Conservation (phyloP, 2,797 vertebrate genomes). For the Rhodeus uyekii region DNA sequence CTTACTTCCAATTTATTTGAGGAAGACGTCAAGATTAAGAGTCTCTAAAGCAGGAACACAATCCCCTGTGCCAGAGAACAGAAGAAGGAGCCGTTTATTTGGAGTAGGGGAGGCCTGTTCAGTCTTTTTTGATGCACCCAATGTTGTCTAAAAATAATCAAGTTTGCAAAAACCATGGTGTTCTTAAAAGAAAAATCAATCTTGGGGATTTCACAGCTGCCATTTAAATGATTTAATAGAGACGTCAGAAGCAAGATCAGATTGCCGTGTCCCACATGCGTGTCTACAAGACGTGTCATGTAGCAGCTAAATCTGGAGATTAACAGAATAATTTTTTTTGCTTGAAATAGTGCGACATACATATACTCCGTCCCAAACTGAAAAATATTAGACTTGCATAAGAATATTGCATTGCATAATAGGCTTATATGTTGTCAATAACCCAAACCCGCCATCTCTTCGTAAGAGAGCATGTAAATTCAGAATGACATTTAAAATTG, state of each 20-base stretch:
- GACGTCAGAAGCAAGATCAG: slow-evolving; percentile 47
- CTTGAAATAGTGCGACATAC: slow-evolving; percentile 13
- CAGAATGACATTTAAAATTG: slow-evolving; percentile 28
- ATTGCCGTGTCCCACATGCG: slow-evolving; percentile 26
- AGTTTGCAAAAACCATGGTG: slow-evolving; percentile 56
- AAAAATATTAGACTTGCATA: slow-evolving; percentile 33
- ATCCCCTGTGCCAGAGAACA: slow-evolving; percentile 39
- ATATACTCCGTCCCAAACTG: neutral
- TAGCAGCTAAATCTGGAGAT: slow-evolving; percentile 37
- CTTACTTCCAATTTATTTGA: slow-evolving; percentile 26
- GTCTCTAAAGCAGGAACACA: slow-evolving; percentile 29
- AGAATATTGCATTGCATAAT: slow-evolving; percentile 30
- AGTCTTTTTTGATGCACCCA: slow-evolving; percentile 46
- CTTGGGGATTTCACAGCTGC: slow-evolving; percentile 55
- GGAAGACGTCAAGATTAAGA: slow-evolving; percentile 38
- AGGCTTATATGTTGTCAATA: slow-evolving; percentile 18
- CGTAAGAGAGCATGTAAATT: slow-evolving; percentile 3
- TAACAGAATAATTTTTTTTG: slow-evolving; percentile 18
- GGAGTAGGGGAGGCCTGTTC: slow-evolving; percentile 24
- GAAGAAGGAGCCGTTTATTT: slow-evolving; percentile 19
- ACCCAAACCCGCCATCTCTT: slow-evolving; percentile 9
- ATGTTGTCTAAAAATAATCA: slow-evolving; percentile 59
- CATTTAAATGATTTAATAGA: slow-evolving; percentile 59
- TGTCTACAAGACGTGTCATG: neutral
- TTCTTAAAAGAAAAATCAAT: slow-evolving; percentile 59